Conservation (phyloP, 2,113 vertebrate species). For the Mormyrus iriodes region DNA sequence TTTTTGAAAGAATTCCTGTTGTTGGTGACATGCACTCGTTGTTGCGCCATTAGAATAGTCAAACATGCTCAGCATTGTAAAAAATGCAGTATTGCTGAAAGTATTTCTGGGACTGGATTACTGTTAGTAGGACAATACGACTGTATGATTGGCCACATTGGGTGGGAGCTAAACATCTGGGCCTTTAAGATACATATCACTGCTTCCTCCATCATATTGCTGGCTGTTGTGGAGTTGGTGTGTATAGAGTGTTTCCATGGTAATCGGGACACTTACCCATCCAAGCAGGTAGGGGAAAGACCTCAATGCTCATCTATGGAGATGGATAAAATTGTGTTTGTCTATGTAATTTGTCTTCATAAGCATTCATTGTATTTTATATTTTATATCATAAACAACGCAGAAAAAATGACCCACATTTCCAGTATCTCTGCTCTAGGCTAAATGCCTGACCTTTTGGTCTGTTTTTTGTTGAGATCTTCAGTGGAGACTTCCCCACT, state of each 20-base stretch:
- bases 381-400: background rate
- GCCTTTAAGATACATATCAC: background rate
- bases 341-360: conserved; percentile 17
- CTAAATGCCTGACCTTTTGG: background rate
- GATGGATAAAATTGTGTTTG: background rate
- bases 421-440: background rate
- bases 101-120: background rate
- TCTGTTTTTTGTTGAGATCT: background rate
- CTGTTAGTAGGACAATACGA: background rate
- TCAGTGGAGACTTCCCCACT: background rate
- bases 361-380: background rate
- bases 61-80: background rate
- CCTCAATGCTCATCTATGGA: background rate
- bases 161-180: background rate
- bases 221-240: background rate
- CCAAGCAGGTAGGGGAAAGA: background rate
- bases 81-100: background rate
- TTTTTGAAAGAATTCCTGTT: background rate
- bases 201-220: background rate
- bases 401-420: background rate
- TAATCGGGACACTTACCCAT: background rate
- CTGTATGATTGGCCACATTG: background rate
- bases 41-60: background rate
- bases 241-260: background rate
- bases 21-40: background rate